Base-by-base conservation (phyloP, 2,797 vertebrate species). In the Oryzias sinensis region DNA sequence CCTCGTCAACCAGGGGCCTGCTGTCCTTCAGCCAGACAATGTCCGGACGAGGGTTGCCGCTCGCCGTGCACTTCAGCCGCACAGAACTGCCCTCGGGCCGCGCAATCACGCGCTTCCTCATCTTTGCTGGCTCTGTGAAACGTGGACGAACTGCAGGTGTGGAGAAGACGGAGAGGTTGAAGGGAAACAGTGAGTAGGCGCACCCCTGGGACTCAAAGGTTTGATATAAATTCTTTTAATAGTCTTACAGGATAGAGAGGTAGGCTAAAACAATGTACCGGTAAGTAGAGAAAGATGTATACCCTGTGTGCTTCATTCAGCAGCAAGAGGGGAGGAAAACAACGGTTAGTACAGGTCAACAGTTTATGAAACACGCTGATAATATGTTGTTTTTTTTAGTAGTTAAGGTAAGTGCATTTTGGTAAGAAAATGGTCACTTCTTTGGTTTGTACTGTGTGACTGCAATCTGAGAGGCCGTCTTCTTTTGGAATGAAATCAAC, bases 91-190 rank as follows among this genome's bases (percentile, higher is more conserved):
- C 97, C 0, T 97, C 96, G 0, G 97, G 97, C 8, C 96, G 93
- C 0, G 96, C 96, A 0, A 99, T 98, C 82, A 99, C 96, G 0
- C 97, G 93, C 66, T 95, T 94, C 29, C 97, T 89, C 97, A 99
- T 99, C 88, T 98, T 98, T n/a, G 97, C 95, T 0, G 97, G 97
- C 80, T 99, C 96, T 0, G 96, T 99, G 87, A 99, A 99, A 48
- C 96, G 92, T 15, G 97, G 97, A 20, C 94, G 93, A 0, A 95
- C 97, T 98, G 74, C 2, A 5, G 29, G 43, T 2, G 43, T 24
- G 41, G 20, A 47, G 53, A 53, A 1, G 44, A 6, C 1, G 15
- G 13, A 53, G 5, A n/a, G 14, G 18, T 48, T 2, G 22, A 1
- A 11, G 14, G 37, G 4, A 46, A 44, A 63, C 6, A n/a, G 14